Evolutionary conservation across 1,140 invertebrate species (phyloP), one percentile per base, ranked within the genome.

Genomic region (Panulirus ornatus): DNA sequence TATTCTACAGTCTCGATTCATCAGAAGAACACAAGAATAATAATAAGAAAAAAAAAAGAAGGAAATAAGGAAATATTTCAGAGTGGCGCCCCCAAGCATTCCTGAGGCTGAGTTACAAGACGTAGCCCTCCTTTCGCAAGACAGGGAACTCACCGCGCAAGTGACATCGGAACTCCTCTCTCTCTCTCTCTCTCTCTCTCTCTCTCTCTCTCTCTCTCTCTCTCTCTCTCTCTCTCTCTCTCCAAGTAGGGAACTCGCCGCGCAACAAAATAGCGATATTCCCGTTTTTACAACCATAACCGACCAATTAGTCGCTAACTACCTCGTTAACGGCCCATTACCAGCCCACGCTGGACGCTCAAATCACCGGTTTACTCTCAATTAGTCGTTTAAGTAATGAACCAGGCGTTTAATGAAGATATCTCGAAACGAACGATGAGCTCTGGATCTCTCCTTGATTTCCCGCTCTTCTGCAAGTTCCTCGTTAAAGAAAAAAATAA

Each of bases 281-380:
- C 54, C n/a, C 73, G 16, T 76, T 76, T 76, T 76, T 76, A 76
- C 73, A 76, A 76, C 36, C 30, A 42, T 38, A 42, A 40, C 73
- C 14, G 73, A 76, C 73, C 73, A 76, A 76, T 76, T 76, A 76
- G 73, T 76, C 73, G 73, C 73, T 76, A 76, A 76, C 73, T 76
- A 76, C 73, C 73, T 76, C 73, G 73, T 76, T 76, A 76, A 76
- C 73, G 73, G 73, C 73, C 73, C 73, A 76, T 76, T 76, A 76
- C 36, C 36, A 22, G 73, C 73, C 73, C 73, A 76, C 73, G 73
- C 73, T 76, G 73, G 73, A 76, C 73, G 73, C 73, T 76, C 36
- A 76, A 76, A 76, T 76, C 73, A 76, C 73, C 73, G 40, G 73
- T 76, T 76, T 76, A 76, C 73, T 76, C 73, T 76, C 73, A 76